phyloP scores from a whole-genome alignment of 2,888 invertebrate species.

The Cheilosia pagana region DNA sequence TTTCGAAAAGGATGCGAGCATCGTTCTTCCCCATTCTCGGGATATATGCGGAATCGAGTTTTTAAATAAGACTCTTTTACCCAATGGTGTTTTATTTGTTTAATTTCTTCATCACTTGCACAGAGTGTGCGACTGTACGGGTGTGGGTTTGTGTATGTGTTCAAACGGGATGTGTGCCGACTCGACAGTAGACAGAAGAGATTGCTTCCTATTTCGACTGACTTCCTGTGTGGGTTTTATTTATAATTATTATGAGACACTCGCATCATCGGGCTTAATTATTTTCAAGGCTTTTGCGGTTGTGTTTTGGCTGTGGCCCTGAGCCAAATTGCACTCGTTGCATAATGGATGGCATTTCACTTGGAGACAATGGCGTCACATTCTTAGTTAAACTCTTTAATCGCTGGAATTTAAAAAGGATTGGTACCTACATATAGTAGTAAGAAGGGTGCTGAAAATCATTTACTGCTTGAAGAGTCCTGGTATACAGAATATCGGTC shows the following conservation, averaged over 20 bases:
- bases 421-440: no score
- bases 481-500: no score
- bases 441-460: no score
- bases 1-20: conserved; percentile 54
- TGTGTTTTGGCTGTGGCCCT: not conserved
- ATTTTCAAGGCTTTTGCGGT: conserved; percentile 28
- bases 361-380: no score
- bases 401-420: no score
- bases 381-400: no score
- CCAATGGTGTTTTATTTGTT: conserved; percentile 69
- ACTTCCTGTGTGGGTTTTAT: not conserved
- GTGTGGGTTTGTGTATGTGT: not conserved
- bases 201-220: conserved; percentile 7
- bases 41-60: conserved; percentile 34
- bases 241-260: conserved; percentile 12
- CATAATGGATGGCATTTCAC: no score
- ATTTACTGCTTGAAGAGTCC: no score
- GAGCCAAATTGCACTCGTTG: no score
- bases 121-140: not conserved
- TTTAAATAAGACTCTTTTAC: conserved; percentile 64
- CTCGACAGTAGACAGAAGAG: not conserved
- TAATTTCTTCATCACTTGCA: conserved; percentile 66
- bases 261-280: conserved; percentile 50
- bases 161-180: not conserved
- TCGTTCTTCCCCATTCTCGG: not conserved